A percentile compares a stretch with the other conserved stretches of the same genome.
phyloP scores from a whole-genome alignment of 2,797 vertebrate species.

The Poecilia picta region DNA sequence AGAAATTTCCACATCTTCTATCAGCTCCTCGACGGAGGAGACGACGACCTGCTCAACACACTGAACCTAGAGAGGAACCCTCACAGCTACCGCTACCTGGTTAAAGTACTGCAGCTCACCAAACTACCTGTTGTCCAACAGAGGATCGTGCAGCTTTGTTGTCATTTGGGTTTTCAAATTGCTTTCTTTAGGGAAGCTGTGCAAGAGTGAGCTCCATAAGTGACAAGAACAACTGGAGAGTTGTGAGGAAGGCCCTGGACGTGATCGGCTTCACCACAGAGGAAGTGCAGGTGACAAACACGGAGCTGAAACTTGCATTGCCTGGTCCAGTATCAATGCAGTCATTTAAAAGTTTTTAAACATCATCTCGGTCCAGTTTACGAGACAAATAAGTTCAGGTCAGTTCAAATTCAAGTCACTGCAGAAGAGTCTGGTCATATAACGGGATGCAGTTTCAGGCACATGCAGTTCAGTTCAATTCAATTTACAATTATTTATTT shows the following conservation, averaged over 20 bases:
- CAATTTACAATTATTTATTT: neutral
- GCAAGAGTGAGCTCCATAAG: slow-evolving; percentile 95
- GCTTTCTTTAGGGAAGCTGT: slow-evolving; percentile 88
- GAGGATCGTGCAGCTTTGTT: neutral
- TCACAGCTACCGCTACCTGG: slow-evolving; percentile 91
- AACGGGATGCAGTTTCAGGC: neutral
- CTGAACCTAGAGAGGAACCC: slow-evolving; percentile 90
- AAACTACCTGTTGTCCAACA: neutral
- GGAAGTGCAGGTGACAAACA: slow-evolving; percentile 88
- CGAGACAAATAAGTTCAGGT: neutral
- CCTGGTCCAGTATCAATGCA: neutral
- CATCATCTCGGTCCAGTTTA: neutral
- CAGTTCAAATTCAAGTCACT: neutral
- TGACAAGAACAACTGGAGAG: slow-evolving; percentile 96
- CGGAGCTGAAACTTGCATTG: neutral
- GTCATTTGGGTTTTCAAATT: neutral
- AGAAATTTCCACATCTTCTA: slow-evolving; percentile 99
- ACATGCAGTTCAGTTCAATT: neutral
- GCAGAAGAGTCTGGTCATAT: neutral
- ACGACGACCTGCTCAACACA: slow-evolving; percentile 84
- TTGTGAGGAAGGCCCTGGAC: slow-evolving; percentile 87
- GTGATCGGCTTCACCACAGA: slow-evolving; percentile 89
- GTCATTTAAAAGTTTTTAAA: neutral
- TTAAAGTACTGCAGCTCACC: slow-evolving; percentile 81
- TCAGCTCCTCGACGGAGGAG: slow-evolving; percentile 93